phyloP scores from a whole-genome alignment of 1,140 invertebrate species.

The Thalassaphorura encarpata region DNA sequence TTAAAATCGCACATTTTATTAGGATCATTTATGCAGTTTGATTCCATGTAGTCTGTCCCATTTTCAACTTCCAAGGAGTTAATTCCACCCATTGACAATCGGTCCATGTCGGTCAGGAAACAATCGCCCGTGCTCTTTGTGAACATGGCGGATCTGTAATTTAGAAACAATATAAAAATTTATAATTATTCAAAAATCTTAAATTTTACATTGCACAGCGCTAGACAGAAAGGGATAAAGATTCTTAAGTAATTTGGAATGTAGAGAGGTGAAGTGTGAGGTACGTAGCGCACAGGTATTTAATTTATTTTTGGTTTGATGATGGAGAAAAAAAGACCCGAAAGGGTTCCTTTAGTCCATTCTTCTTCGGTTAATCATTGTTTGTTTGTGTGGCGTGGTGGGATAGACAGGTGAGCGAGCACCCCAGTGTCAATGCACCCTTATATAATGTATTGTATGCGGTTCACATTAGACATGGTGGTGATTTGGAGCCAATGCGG shows the following conservation, averaged over 20 bases:
- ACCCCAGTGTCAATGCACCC: background rate
- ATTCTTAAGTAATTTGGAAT: background rate
- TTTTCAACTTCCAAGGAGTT: conserved; percentile 30
- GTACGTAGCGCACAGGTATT: background rate
- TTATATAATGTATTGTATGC: too few relatives aligned
- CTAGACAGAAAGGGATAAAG: background rate
- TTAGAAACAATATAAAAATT: background rate
- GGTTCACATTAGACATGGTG: background rate
- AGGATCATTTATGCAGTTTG: conserved; percentile 66
- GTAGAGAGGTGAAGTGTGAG: background rate
- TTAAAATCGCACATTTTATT: conserved; percentile 88
- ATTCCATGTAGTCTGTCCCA: conserved; percentile 70
- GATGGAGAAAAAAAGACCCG: background rate
- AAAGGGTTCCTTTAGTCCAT: background rate
- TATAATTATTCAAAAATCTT: background rate
- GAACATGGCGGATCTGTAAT: conserved; percentile 75
- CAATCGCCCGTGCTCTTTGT: conserved; percentile 73
- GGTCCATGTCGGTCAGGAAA: conserved; percentile 78
- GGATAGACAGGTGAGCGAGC: background rate
- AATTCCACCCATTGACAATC: conserved; percentile 56
- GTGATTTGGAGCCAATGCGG: background rate
- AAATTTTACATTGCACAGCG: background rate
- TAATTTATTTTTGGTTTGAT: background rate
- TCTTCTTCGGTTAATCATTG: background rate
- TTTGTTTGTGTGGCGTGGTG: background rate